Evolutionary conservation across 2,888 invertebrate genomes (phyloP).

Genomic region (Nasonia oneida): DNA sequence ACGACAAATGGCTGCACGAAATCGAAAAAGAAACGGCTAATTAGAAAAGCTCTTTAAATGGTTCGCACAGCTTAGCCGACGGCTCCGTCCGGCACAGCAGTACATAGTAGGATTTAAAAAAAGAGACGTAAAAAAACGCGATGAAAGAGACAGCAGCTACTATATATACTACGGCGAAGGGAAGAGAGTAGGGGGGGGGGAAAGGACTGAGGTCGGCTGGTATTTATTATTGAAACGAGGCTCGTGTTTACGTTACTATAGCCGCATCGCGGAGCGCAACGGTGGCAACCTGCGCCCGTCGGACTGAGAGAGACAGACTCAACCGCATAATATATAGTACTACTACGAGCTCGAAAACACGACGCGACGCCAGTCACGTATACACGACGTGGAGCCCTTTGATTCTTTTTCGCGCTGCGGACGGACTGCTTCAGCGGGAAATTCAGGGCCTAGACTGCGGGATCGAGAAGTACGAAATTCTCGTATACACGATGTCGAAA

Average conservation of each 20-base stretch:
- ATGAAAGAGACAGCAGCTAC: background rate
- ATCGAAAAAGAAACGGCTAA: background rate
- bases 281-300: constrained; percentile 1
- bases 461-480: background rate
- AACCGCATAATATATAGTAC: background rate
- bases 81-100: too few species aligned
- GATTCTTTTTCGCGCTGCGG: background rate
- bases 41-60: background rate
- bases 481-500: constrained; percentile 1
- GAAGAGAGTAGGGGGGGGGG: background rate
- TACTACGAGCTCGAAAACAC: background rate
- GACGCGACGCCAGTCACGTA: constrained; percentile 38
- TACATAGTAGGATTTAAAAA: background rate
- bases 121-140: background rate
- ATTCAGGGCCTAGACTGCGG: too few species aligned
- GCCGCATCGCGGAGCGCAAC: background rate
- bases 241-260: constrained; percentile 37
- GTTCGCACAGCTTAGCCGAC: background rate
- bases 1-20: background rate
- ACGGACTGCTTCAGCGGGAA: too few species aligned
- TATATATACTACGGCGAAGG: background rate
- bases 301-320: background rate
- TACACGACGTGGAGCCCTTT: background rate
- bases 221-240: constrained; percentile 57
- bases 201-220: constrained; percentile 32